phyloP scores from a whole-genome alignment of 1,140 invertebrate genomes.

The Drosophila guanche region DNA sequence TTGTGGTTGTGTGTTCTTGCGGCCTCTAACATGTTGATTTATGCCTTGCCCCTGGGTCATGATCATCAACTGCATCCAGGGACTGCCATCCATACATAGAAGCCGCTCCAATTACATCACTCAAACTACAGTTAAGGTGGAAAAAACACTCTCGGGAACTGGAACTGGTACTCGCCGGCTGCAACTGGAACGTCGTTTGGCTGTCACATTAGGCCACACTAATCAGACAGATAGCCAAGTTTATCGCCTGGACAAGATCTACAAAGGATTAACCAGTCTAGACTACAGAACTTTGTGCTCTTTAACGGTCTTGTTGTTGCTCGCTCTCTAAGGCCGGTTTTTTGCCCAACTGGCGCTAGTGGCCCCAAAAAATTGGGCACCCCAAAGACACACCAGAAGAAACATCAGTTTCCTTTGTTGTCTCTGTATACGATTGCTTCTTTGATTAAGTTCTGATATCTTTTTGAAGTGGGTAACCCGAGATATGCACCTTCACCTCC shows the following conservation, averaged over 20 bases:
- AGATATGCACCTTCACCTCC: conserved; percentile 55
- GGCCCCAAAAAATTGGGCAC: neutral
- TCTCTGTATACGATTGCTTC: conserved; percentile 2
- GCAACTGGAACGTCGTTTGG: conserved; percentile 61
- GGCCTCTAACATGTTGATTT: conserved; percentile 69
- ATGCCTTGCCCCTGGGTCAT: conserved; percentile 39
- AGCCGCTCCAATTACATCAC: conserved; percentile 78
- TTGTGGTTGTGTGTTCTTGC: conserved; percentile 20
- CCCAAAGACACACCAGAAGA: conserved; percentile 4
- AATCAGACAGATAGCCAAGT: conserved; percentile 74
- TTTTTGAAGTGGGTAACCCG: conserved; percentile 46
- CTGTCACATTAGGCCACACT: conserved; percentile 73
- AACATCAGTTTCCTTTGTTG: conserved; percentile 29
- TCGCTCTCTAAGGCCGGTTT: conserved; percentile 22
- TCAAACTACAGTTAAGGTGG: conserved; percentile 69
- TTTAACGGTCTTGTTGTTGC: conserved; percentile 58
- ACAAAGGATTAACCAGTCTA: conserved; percentile 72
- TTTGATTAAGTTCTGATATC: conserved; percentile 74
- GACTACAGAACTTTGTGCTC: conserved; percentile 48
- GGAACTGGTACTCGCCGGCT: conserved; percentile 38
- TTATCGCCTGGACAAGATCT: conserved; percentile 77
- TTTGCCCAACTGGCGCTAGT: conserved; percentile 65
- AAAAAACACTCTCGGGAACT: conserved; percentile 45
- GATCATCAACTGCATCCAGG: conserved; percentile 32
- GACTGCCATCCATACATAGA: conserved; percentile 25